A percentile compares a stretch with the other conserved stretches of the same genome.
Conservation (phyloP, 2,113 vertebrate genomes). For the Paratilapia polleni region DNA sequence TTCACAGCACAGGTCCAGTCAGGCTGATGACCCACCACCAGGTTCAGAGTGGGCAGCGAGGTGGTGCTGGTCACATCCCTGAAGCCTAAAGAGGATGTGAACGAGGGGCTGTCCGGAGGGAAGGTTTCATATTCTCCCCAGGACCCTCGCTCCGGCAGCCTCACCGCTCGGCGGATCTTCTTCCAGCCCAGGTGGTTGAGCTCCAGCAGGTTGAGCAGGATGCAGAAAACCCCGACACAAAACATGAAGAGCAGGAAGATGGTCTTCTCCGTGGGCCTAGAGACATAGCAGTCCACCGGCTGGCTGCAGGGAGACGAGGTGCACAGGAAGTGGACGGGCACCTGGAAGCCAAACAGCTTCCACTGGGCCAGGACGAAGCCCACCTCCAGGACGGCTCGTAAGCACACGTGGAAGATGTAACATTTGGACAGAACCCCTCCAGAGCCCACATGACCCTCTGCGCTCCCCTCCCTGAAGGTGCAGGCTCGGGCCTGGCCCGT, state of each 20-base stretch:
- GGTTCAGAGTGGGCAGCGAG: conserved; percentile 75
- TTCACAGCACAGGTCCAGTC: conserved; percentile 73
- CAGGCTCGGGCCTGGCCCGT: background rate
- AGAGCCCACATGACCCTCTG: conserved; percentile 8
- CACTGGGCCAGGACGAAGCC: conserved; percentile 81
- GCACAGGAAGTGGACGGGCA: conserved; percentile 79
- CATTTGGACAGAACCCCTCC: conserved; percentile 80
- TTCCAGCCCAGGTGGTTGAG: conserved; percentile 85
- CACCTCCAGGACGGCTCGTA: conserved; percentile 77
- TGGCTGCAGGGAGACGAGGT: conserved; percentile 71
- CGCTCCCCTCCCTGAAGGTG: background rate
- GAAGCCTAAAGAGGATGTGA: conserved; percentile 66
- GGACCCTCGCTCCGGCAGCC: conserved; percentile 31
- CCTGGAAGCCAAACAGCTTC: conserved; percentile 81
- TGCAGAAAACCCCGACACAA: conserved; percentile 79
- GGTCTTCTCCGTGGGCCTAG: conserved; percentile 83
- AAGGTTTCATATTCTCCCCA: conserved; percentile 64
- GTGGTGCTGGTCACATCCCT: conserved; percentile 70
- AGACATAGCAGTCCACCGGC: conserved; percentile 81
- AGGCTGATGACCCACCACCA: conserved; percentile 73
- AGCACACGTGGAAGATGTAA: conserved; percentile 80
- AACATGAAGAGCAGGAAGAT: conserved; percentile 84
- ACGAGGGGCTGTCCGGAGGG: conserved; percentile 62
- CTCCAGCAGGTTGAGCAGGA: conserved; percentile 81
- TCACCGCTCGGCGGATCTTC: conserved; percentile 68